Evolutionary conservation across 1,140 invertebrate species (phyloP).

Genomic region (Monochamus saltuarius): DNA sequence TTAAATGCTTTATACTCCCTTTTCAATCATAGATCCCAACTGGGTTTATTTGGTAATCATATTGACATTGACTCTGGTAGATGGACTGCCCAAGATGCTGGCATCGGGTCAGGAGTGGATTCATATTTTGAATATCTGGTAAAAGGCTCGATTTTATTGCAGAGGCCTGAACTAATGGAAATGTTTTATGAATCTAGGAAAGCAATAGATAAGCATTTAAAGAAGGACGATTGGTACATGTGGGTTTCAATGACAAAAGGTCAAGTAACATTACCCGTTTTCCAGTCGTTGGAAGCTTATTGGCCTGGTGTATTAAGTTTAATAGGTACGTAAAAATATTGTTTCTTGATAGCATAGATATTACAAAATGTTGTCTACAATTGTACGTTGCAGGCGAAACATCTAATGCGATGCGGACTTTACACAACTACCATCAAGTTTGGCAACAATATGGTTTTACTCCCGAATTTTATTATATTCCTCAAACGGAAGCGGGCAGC

Average conservation of each 20-base stretch:
- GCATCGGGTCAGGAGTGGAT: slow-evolving; percentile 89
- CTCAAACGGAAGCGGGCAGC: slow-evolving; percentile 76
- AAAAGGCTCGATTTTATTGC: slow-evolving; percentile 83
- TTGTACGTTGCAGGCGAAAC: slow-evolving; percentile 73
- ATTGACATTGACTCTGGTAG: slow-evolving; percentile 92
- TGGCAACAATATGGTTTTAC: slow-evolving; percentile 97
- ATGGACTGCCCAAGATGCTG: slow-evolving; percentile 96
- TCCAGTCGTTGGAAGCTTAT: slow-evolving; percentile 97
- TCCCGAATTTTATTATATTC: slow-evolving; percentile 97
- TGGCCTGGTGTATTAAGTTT: slow-evolving; percentile 96
- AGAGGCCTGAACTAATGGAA: slow-evolving; percentile 83
- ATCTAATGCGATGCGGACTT: slow-evolving; percentile 86
- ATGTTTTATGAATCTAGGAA: slow-evolving; percentile 85
- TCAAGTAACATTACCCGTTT: slow-evolving; percentile 92
- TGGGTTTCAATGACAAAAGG: slow-evolving; percentile 97
- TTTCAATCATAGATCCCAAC: slow-evolving; percentile 81
- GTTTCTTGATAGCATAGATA: background rate
- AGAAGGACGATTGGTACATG: slow-evolving; percentile 92
- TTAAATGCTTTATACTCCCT: slow-evolving; percentile 87
- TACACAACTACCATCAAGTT: slow-evolving; percentile 95
- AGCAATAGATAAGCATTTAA: slow-evolving; percentile 87
- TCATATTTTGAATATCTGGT: slow-evolving; percentile 99
- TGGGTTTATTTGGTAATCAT: slow-evolving; percentile 95
- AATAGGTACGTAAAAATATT: slow-evolving; percentile 61
- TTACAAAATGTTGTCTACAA: too few species aligned